Base-by-base conservation (phyloP, 2,888 invertebrate species). In the Timema cristinae region DNA sequence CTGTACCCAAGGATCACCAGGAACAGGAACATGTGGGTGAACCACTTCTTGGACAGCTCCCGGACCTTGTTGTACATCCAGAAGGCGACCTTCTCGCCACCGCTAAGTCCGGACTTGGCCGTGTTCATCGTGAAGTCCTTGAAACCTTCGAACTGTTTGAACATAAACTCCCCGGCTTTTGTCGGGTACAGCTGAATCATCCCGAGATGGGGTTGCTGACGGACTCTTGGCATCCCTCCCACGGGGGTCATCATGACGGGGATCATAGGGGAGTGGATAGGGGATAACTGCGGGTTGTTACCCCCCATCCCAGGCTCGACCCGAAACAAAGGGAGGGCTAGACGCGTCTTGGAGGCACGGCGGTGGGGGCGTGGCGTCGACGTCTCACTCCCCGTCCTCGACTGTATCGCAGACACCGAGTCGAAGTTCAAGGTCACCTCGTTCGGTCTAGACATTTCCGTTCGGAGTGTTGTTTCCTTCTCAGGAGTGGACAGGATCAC, bases 1-100 rank as follows among this genome's bases (percentile, higher is more conserved):
- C 92, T 94, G 81, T 95, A 97, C 70, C 90, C 81, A 70, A 90
- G 83, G 74, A 96, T 87, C 77, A 95, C 89, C 77, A 92, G 80
- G 77, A 92, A 87, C 78, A 96, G 86, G 81, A 94, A 94, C 74
- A 94, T 88, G 82, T 95, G 95, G 56, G 95, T 95, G 80, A 95
- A 94, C 94, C 95, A 95, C 79, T 88, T 88, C 78, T 88, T 89
- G 2, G 94, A 94, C 84, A 90, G 88, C 71, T 88, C 84, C 79
- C 91, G 89, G 52, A 78, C 85, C 84, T 91, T 93, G 75, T 90
- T 89, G 80, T 93, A 93, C 74, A 92, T 83, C 88, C 92, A 93
- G 77, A 90, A 91, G 0, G 92, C 92, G 73, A 89, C 87, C 80
- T 92, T 93, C 82, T 94, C 94, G 73, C 94, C 94, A 54, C 90